Base-by-base conservation (phyloP, 2,888 invertebrate species). In the Epistrophe eligans region DNA sequence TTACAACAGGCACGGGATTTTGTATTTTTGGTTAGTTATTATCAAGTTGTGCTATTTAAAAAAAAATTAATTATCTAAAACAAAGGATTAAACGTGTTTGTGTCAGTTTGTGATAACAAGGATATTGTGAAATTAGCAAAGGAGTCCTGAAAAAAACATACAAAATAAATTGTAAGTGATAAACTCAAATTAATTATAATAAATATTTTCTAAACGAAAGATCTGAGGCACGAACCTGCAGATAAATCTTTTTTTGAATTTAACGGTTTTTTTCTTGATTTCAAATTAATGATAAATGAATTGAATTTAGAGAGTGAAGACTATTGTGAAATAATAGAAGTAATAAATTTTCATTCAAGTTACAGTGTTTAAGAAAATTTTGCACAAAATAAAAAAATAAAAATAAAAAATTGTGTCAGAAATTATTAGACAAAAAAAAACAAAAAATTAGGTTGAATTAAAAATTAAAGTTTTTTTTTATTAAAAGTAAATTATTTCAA, bases 81-180 rank as follows among this genome's bases (percentile, higher is more conserved):
- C 38, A 13, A 52, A 73, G 40, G 38, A 57, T 13, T 15, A 74
- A 79, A 58, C 62, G 45, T 38, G 66, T 74, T 66, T 66, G 50
- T 79, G 48, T 67, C n/a, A 19, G n/a, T 67, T n/a, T 10, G 84
- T 84, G 76, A 70, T 32, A 38, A 24, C 10, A 79, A 73, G 74
- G 74, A 77, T 77, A 77, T 45, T 83, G 58, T 66, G 38, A 35
- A 60, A 15, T 45, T 35, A 76, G 4, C 9, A 9, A 11, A 45
- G 58, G 60, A 79, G 40, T 74, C 72, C 73, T 79, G 19, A 60
- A 35, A 28, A 24, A 60, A 52, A 60, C n/a, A 32, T 13, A 8
- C 1, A 58, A 43, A 71, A 38, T 10, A 32, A 70, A 79, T 72
- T 50, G 87, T 87, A 87, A 87, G 87, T 87, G 87, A 50, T 24